Evolutionary conservation across 2,113 vertebrate genomes (phyloP).

Genomic region (Elachura formosa): DNA sequence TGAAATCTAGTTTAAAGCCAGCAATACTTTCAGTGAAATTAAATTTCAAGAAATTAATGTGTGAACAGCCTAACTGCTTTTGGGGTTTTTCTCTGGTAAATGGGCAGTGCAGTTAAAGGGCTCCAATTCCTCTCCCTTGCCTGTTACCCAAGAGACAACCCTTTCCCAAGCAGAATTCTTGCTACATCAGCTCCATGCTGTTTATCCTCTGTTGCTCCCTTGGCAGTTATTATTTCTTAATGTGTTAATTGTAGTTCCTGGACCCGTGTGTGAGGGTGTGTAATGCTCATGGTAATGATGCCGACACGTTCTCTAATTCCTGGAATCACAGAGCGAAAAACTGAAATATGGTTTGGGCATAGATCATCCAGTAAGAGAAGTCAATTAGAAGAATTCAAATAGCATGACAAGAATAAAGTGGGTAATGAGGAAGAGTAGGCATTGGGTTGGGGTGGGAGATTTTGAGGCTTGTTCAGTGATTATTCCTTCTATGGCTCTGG

Average conservation of each 20-base stretch:
- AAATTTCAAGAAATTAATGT: background rate
- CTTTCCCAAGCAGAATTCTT: conserved; percentile 15
- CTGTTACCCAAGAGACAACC: background rate
- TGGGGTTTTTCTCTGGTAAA: background rate
- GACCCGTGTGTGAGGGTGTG: background rate
- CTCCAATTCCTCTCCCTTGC: background rate
- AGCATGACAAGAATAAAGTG: conserved; percentile 2
- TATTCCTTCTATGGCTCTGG: background rate
- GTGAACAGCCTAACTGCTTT: background rate
- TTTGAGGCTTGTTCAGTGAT: background rate
- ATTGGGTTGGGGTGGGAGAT: background rate
- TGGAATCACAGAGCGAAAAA: background rate
- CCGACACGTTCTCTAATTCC: background rate
- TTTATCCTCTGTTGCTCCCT: conserved; percentile 56
- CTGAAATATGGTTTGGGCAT: background rate
- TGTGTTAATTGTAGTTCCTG: conserved; percentile 59
- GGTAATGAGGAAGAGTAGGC: background rate
- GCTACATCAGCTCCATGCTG: conserved; percentile 31
- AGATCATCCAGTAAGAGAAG: conserved; percentile 22
- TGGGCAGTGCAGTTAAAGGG: accelerated
- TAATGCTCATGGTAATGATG: background rate
- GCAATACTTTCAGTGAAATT: background rate
- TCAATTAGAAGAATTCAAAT: background rate
- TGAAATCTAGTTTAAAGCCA: background rate
- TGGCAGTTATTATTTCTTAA: conserved; percentile 66